Evolutionary conservation across 2,797 vertebrate species (phyloP).

Genomic region (Hephaestus fuliginosus): DNA sequence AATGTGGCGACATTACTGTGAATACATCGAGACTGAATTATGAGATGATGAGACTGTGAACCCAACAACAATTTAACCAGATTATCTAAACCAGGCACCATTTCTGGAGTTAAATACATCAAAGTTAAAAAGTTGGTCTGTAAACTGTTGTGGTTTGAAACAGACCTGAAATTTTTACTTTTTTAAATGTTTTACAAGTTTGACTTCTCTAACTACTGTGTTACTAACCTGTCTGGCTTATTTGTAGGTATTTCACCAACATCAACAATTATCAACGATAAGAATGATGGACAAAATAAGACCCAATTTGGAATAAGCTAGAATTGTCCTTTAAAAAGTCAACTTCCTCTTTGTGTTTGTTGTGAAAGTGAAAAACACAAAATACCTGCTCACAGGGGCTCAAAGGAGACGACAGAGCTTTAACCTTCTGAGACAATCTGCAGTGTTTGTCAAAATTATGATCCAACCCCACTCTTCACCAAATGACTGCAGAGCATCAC

Average conservation of each 20-base stretch:
- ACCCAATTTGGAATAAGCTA: background rate
- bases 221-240: background rate
- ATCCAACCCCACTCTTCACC: background rate
- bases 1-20: background rate
- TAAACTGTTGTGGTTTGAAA: background rate
- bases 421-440: background rate
- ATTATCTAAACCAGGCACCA: background rate
- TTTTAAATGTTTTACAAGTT: too few relatives aligned
- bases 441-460: background rate
- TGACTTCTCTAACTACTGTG: too few relatives aligned
- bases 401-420: background rate
- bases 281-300: background rate
- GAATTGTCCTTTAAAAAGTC: background rate
- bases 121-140: background rate
- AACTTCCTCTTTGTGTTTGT: background rate
- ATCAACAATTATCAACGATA: background rate
- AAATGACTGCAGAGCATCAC: background rate
- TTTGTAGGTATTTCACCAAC: background rate
- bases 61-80: background rate
- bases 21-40: background rate
- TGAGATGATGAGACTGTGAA: background rate
- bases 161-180: background rate
- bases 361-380: background rate
- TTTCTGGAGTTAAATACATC: too few relatives aligned
- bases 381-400: background rate